Evolutionary conservation across 1,140 invertebrate genomes (phyloP).

Genomic region (Pogonomyrmex californicus): DNA sequence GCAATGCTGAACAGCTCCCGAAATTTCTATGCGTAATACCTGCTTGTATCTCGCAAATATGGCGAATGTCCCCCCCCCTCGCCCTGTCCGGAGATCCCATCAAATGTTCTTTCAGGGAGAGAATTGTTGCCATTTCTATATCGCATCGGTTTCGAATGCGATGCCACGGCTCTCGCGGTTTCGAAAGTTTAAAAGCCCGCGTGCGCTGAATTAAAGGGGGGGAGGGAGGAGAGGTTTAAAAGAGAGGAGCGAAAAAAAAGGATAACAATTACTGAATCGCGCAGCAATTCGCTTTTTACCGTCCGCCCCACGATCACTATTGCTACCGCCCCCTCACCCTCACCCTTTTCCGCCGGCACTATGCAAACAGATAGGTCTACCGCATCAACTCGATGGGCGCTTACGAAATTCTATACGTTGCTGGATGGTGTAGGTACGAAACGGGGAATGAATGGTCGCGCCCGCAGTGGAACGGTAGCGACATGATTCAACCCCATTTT

Average conservation of each 20-base stretch:
- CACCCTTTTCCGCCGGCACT: slow-evolving; percentile 3
- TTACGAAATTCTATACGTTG: slow-evolving; percentile 44
- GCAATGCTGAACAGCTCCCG: slow-evolving; percentile 21
- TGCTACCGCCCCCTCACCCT: neutral
- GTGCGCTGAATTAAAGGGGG: slow-evolving; percentile 72
- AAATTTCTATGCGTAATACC: slow-evolving; percentile 41
- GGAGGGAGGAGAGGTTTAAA: slow-evolving; percentile 8
- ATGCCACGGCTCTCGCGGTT: slow-evolving; percentile 69
- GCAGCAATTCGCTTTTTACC: slow-evolving; percentile 63
- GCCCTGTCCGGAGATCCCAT: neutral
- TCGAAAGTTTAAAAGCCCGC: slow-evolving; percentile 71
- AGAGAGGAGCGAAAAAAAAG: slow-evolving; percentile 69
- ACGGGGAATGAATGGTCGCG: slow-evolving; percentile 22
- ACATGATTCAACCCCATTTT: slow-evolving; percentile 57
- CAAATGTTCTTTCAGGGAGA: neutral
- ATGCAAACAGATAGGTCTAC: slow-evolving; percentile 56
- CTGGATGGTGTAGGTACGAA: slow-evolving; percentile 13
- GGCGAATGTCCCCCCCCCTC: neutral
- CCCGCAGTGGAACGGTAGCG: slow-evolving; percentile 27
- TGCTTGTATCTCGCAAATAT: slow-evolving; percentile 26
- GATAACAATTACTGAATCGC: slow-evolving; percentile 68
- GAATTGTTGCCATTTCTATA: slow-evolving; percentile 23
- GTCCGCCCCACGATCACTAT: slow-evolving; percentile 18
- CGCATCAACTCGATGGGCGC: slow-evolving; percentile 48
- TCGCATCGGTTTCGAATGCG: slow-evolving; percentile 49